Conservation (phyloP, 2,888 invertebrate genomes). For the Eristalis arbustorum region DNA sequence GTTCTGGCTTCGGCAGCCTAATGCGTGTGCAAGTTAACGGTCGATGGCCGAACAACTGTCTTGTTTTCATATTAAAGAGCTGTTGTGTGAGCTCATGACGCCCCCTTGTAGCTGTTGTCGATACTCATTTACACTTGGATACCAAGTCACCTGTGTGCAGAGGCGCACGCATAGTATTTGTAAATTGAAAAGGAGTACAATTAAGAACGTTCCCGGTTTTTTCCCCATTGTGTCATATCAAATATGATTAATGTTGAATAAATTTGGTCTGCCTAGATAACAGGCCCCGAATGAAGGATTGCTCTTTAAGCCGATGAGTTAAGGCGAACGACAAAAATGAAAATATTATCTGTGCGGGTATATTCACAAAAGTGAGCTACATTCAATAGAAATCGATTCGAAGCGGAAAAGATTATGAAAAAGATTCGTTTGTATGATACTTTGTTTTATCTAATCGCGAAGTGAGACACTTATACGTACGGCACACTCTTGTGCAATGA, state of each 20-base stretch:
- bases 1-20: not conserved
- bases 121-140: not conserved
- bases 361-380: not conserved
- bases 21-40: not conserved
- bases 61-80: not conserved
- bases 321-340: not conserved
- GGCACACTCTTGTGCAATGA: not conserved
- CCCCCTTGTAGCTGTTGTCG: not conserved
- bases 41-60: not conserved
- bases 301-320: not conserved
- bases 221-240: not conserved
- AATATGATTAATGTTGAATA: not conserved
- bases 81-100: not conserved
- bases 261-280: not conserved
- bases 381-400: not conserved
- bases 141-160: not conserved
- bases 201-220: not conserved
- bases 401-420: not conserved
- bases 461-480: not conserved
- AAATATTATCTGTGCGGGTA: not conserved
- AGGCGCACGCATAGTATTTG: not conserved
- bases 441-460: not conserved
- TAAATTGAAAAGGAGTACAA: not conserved
- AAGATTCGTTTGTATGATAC: not conserved
- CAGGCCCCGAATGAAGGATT: not conserved